Evolutionary conservation across 2,113 vertebrate genomes (phyloP).

Genomic region (Lasiurus cinereus): DNA sequence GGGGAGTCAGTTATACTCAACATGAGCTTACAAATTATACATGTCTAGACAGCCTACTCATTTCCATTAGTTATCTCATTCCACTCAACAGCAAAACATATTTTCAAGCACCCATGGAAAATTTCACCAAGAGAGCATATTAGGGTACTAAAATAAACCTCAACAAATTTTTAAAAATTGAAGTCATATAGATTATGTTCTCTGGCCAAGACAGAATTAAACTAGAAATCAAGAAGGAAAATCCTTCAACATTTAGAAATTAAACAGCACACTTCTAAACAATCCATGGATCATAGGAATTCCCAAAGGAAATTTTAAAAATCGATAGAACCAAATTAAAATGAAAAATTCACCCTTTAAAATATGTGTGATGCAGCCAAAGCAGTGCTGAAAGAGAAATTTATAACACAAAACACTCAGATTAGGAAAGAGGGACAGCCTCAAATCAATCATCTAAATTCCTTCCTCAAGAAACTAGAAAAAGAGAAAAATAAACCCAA

Average conservation of each 20-base stretch:
- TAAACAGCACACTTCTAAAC: constrained; percentile 37
- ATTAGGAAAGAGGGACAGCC: background rate
- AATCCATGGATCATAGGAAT: constrained; percentile 8
- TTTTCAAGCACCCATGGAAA: constrained; percentile 35
- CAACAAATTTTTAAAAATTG: constrained; percentile 35
- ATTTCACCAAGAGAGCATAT: constrained; percentile 40
- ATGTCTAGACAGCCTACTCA: constrained; percentile 45
- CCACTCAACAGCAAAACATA: constrained; percentile 39
- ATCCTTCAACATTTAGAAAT: constrained; percentile 50
- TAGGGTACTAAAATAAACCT: constrained; percentile 64
- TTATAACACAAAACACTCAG: constrained; percentile 53
- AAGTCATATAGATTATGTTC: constrained; percentile 31
- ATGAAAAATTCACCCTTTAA: constrained; percentile 66
- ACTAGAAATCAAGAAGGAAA: constrained; percentile 56
- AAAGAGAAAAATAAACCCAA: constrained; percentile 59
- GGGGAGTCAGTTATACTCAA: constrained; percentile 51
- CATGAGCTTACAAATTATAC: constrained; percentile 22
- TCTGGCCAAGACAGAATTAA: constrained; percentile 56
- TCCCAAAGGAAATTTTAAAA: constrained; percentile 34
- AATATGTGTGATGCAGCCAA: constrained; percentile 41
- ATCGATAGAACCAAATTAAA: constrained; percentile 42
- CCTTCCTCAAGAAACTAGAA: constrained; percentile 45
- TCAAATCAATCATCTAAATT: constrained; percentile 58
- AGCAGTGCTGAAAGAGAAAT: constrained; percentile 50
- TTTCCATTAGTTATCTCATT: constrained; percentile 43